A percentile compares a stretch with the other conserved stretches of the same genome.
Conservation (phyloP, 2,113 vertebrate species). For the Sorex araneus region DNA sequence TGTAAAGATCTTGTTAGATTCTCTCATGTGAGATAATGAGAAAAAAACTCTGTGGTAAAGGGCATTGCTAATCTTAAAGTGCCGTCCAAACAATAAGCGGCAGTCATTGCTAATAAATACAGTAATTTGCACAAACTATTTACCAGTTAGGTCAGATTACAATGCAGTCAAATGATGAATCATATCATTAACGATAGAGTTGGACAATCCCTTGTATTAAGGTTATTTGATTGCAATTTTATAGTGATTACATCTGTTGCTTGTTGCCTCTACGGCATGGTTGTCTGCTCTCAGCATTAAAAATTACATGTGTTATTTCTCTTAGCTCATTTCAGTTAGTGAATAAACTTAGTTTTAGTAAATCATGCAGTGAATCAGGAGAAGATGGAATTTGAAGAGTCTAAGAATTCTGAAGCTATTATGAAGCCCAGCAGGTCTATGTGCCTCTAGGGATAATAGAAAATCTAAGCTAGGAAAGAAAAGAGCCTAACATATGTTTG, state of each 20-base stretch:
- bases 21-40: slow-evolving; percentile 59
- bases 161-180: slow-evolving; percentile 38
- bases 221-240: slow-evolving; percentile 45
- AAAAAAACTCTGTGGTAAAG: slow-evolving; percentile 52
- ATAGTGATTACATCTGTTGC: not conserved
- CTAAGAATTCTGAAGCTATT: slow-evolving; percentile 7
- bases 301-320: slow-evolving; percentile 34
- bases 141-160: slow-evolving; percentile 73
- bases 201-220: slow-evolving; percentile 10
- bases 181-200: slow-evolving; percentile 27
- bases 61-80: slow-evolving; percentile 55
- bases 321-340: not conserved
- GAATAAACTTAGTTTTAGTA: slow-evolving; percentile 50
- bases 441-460: not conserved
- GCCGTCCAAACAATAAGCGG: slow-evolving; percentile 27
- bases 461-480: not conserved
- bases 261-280: not conserved
- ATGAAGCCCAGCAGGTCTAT: not conserved
- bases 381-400: not conserved
- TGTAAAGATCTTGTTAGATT: slow-evolving; percentile 54
- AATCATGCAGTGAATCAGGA: not conserved
- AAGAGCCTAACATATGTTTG: not conserved
- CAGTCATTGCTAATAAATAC: slow-evolving; percentile 63
- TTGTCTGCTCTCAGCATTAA: slow-evolving; percentile 55
- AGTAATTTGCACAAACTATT: slow-evolving; percentile 63